A percentile compares a stretch with the other conserved stretches of the same genome.
Conservation (phyloP, 2,113 vertebrate species). For the Cephalopholis sonnerati region DNA sequence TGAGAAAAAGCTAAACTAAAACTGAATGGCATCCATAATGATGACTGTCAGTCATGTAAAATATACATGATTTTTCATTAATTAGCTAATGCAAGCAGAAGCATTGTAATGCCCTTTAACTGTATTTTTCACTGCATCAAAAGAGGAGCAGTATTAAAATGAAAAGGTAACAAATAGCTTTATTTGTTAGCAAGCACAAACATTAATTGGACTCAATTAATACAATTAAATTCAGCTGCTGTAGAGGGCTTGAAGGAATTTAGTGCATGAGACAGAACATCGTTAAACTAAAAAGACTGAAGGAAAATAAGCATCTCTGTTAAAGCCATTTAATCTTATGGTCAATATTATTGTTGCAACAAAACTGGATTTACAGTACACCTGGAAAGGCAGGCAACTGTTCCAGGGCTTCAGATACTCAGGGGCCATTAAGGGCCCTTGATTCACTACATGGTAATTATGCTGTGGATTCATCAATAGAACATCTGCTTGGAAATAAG, state of each 20-base stretch:
- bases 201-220: conserved; percentile 1
- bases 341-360: neutral
- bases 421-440: too few relatives aligned
- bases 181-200: conserved; percentile 34
- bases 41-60: neutral
- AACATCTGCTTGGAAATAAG: too few relatives aligned
- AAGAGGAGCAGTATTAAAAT: conserved; percentile 20
- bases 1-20: neutral
- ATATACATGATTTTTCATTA: neutral
- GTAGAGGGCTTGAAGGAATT: neutral
- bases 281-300: neutral
- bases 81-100: neutral
- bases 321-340: neutral
- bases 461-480: too few relatives aligned
- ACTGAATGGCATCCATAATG: neutral
- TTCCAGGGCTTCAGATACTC: neutral
- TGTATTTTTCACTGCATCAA: neutral
- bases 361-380: neutral
- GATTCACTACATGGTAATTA: too few relatives aligned
- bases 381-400: too few relatives aligned
- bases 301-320: neutral
- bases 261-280: neutral
- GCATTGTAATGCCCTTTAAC: neutral
- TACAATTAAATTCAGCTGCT: conserved; percentile 7
- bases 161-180: conserved; percentile 22